Base-by-base conservation (phyloP, 1,140 invertebrate genomes). In the Lasioglossum albipes region DNA sequence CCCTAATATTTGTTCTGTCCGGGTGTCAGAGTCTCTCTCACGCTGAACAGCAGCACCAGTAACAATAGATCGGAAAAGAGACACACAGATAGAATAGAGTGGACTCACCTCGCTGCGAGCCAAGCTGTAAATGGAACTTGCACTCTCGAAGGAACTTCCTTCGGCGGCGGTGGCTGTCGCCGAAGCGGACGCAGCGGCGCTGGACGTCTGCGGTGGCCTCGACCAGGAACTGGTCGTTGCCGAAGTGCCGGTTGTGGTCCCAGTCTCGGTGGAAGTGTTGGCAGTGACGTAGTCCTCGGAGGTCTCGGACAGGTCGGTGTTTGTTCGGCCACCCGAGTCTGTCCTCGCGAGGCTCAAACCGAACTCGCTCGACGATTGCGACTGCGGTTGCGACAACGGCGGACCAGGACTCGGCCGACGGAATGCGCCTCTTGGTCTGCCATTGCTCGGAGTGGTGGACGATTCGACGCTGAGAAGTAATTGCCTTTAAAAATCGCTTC, bases 201-300 rank as follows among this genome's bases (percentile, higher is more conserved):
- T 91, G 54, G 91, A 91, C 49, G 89, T 88, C 79, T 92, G 89
- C 68, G 89, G 88, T 57, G 89, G 88, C 81, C 87, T 91, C 45
- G 92, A 92, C 88, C 91, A 91, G 67, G 92, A 93, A 83, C 91
- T 93, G 71, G 91, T 93, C 52, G 90, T 92, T n/a, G 90, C 91
- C 68, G 89, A 91, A 20, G 91, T 94, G 68, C 93, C 93, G 45
- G 92, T 92, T 1, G 94, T 94, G 81, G 94, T 95, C 86, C 94
- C 94, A 27, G 94, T 95, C 72, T 95, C 96, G 79, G 95, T 96
- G 84, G 96, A 96, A 49, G 97, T 97, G 91, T 96, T 97, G 90
- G 97, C 97, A 88, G 97, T 98, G 80, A 97, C 96, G 91, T 98
- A 98, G 90, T 98, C 97, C 89, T 98, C 97, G 41, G 96, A 97